These are phyloP conservation scores for Apostichopus leukothele DNA, from an alignment of 53 echinoderm and acorn worm species.

Conservation along the genomic window DNA sequence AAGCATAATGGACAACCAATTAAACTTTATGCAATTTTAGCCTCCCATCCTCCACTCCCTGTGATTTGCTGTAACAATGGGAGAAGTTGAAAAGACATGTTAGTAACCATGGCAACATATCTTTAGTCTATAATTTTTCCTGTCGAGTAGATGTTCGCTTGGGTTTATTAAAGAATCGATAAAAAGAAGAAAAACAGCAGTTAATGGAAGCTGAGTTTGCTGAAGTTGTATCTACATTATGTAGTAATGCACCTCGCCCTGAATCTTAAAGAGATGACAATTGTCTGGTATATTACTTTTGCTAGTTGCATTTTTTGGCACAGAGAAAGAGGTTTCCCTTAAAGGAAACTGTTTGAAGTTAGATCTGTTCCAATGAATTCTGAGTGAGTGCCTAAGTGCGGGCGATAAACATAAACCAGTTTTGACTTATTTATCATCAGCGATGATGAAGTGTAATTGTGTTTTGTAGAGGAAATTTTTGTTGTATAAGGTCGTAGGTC, in stretches of 20 bases:
- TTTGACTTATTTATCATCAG: not conserved
- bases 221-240: not conserved
- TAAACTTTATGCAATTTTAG: constrained; percentile 31
- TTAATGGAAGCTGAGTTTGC: constrained; percentile 1
- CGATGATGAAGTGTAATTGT: not conserved
- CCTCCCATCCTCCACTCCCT: not conserved
- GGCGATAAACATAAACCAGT: not conserved
- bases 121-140: constrained; percentile 4
- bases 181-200: not conserved
- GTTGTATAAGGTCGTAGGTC: not conserved
- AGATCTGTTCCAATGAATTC: constrained; percentile 6
- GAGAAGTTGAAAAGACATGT: constrained; percentile 35
- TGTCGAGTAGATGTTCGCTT: not conserved
- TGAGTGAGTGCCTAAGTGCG: not conserved
- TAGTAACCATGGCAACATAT: constrained; percentile 41
- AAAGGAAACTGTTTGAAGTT: not conserved
- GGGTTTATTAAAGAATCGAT: constrained; percentile 11
- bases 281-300: not conserved
- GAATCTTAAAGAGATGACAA: not conserved
- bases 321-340: not conserved
- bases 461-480: not conserved
- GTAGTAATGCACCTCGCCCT: not conserved
- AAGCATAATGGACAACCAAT: constrained; percentile 31
- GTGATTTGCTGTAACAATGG: constrained; percentile 35
- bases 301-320: not conserved